Percentiles rank a stretch among this genome's conserved stretches.
Conservation (phyloP, 2,113 vertebrate species). For the Scartelaos histophorus region DNA sequence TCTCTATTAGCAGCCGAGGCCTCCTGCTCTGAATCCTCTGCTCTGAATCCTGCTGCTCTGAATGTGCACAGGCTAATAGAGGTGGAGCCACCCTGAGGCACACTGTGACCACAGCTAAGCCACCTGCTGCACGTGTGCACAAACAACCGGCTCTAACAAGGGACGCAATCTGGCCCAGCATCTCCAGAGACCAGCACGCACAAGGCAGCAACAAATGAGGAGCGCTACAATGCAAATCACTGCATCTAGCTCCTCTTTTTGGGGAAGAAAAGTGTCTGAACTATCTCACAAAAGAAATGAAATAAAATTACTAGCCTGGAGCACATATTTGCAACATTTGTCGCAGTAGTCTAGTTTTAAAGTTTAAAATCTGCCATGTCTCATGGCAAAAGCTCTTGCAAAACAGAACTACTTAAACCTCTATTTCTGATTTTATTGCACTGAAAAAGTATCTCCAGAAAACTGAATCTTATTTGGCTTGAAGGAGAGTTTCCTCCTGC, state of each 20-base stretch:
- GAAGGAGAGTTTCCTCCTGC: too few relatives aligned
- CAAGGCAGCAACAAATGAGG: conserved; percentile 5
- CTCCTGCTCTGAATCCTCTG: conserved; percentile 20
- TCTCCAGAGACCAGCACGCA: conserved; percentile 38
- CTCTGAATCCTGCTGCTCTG: conserved; percentile 20
- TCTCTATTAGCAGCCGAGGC: conserved; percentile 48
- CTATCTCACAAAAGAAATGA: conserved; percentile 21
- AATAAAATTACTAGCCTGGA: conserved; percentile 32
- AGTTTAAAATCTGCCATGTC: not conserved
- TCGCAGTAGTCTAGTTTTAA: conserved; percentile 16
- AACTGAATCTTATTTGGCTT: too few relatives aligned
- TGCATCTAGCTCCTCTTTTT: not conserved
- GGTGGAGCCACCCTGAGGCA: conserved; percentile 37
- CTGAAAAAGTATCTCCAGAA: too few relatives aligned
- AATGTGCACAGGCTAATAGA: conserved; percentile 48
- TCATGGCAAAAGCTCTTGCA: not conserved
- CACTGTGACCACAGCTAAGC: conserved; percentile 10
- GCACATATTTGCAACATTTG: conserved; percentile 23
- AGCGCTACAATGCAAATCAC: conserved; percentile 20
- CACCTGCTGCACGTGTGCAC: conserved; percentile 34
- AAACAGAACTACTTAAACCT: not conserved
- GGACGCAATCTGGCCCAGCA: conserved; percentile 50
- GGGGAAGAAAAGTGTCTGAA: not conserved
- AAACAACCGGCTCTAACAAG: conserved; percentile 52
- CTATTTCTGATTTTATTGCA: too few relatives aligned